Conservation (phyloP, 2,888 invertebrate genomes). For the Folsomia candida region DNA sequence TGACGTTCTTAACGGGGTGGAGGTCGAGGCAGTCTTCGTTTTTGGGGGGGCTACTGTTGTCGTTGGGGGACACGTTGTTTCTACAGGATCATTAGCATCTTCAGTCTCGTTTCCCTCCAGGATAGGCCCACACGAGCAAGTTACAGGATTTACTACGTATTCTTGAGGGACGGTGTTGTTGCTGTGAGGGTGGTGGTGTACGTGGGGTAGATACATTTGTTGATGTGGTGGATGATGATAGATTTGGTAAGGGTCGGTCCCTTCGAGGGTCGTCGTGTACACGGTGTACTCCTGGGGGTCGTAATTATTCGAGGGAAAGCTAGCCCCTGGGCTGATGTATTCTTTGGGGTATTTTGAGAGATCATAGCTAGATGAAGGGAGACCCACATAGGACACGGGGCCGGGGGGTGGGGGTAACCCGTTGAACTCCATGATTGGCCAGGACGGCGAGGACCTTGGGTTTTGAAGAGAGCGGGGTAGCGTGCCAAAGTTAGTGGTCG, state of each 20-base stretch:
- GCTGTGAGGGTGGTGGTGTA: slow-evolving; percentile 28
- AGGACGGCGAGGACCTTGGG: slow-evolving; percentile 67
- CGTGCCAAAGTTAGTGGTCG: slow-evolving; percentile 25
- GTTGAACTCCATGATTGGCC: slow-evolving; percentile 41
- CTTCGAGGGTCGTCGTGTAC: slow-evolving; percentile 21
- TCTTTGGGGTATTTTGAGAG: slow-evolving; percentile 50
- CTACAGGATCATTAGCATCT: slow-evolving; percentile 26
- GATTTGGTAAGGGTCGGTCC: too few relatives aligned
- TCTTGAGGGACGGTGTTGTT: too few relatives aligned
- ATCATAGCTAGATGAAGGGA: slow-evolving; percentile 45
- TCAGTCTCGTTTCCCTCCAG: slow-evolving; percentile 40
- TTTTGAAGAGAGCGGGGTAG: slow-evolving; percentile 68
- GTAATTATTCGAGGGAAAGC: slow-evolving; percentile 30
- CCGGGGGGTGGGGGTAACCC: slow-evolving; percentile 44
- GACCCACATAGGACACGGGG: too few relatives aligned
- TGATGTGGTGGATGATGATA: not conserved
- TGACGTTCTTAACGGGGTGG: not conserved
- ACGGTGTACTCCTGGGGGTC: slow-evolving; percentile 28
- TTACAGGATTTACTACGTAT: too few relatives aligned
- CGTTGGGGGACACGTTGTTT: too few relatives aligned
- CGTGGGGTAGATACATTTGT: slow-evolving; percentile 7
- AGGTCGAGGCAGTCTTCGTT: slow-evolving; percentile 52
- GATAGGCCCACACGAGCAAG: slow-evolving; percentile 31
- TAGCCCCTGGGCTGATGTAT: slow-evolving; percentile 28
- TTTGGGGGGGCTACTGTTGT: slow-evolving; percentile 18